Conservation (phyloP, 1,140 invertebrate genomes). For the Coelopa frigida region DNA sequence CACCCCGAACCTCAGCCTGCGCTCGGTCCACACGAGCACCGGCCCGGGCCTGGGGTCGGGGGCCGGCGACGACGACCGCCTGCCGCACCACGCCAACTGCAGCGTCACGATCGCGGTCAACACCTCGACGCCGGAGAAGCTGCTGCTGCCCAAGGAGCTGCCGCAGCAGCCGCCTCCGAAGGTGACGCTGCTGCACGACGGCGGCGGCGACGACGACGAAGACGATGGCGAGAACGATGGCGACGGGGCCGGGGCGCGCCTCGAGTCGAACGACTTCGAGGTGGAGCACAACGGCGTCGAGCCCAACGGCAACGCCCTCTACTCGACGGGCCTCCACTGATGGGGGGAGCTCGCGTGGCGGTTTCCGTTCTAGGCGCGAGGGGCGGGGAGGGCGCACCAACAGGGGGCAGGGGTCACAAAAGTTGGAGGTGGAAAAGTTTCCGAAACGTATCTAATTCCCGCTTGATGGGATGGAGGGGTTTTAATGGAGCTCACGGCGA, state of each 20-base stretch:
- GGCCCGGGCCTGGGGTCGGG: conserved; percentile 19
- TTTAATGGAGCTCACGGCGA: no score
- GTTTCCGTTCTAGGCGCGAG: conserved; percentile 18
- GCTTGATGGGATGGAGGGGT: no score
- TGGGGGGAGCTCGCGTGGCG: conserved; percentile 25
- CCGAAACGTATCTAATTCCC: no score
- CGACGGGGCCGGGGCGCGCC: conserved; percentile 7
- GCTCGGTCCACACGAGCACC: conserved; percentile 16
- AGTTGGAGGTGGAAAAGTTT: no score
- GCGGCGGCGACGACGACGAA: conserved; percentile 33
- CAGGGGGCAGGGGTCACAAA: no score
- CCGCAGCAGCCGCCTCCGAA: conserved; percentile 26
- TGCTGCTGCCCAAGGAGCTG: conserved; percentile 2
- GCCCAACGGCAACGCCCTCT: conserved; percentile 4
- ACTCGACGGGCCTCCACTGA: conserved; percentile 19
- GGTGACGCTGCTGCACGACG: conserved; percentile 35
- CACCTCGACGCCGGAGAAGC: neutral
- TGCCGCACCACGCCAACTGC: conserved; percentile 11
- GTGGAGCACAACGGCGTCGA: conserved; percentile 13
- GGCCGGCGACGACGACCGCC: conserved; percentile 8
- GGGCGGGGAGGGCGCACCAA: no score
- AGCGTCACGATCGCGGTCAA: conserved; percentile 34
- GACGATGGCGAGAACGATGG: conserved; percentile 21
- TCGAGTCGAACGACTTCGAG: neutral
- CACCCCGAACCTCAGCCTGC: conserved; percentile 32